These are phyloP conservation scores for Trimorus sp. DNA, from an alignment of 2,888 invertebrate genomes.

Conservation along the genomic window DNA sequence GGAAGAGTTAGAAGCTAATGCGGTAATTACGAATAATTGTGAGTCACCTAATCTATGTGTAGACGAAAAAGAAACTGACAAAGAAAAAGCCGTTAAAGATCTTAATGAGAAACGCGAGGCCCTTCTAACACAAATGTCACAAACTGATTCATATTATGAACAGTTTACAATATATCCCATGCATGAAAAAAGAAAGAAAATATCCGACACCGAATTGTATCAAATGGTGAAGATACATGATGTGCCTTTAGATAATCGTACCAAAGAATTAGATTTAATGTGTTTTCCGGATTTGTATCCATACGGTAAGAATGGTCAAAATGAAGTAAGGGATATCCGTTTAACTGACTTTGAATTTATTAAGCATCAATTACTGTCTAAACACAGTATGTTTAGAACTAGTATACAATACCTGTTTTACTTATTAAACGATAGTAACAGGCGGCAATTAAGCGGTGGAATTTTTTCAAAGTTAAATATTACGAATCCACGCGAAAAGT, in stretches of 20 bases:
- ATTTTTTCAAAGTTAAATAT: conserved; percentile 35
- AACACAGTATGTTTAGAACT: conserved; percentile 19
- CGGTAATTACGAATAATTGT: too few relatives aligned
- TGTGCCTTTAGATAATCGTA: conserved; percentile 63
- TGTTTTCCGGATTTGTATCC: conserved; percentile 64
- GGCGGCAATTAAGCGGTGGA: conserved; percentile 45
- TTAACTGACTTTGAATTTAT: conserved; percentile 67
- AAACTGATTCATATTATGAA: conserved; percentile 30
- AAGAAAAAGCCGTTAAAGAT: conserved; percentile 1
- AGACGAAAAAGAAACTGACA: too few relatives aligned
- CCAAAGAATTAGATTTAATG: conserved; percentile 58
- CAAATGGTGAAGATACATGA: conserved; percentile 63
- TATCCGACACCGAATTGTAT: conserved; percentile 12
- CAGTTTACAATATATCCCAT: conserved; percentile 17
- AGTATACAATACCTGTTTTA: conserved; percentile 36
- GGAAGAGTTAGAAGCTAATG: too few relatives aligned
- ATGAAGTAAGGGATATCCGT: conserved; percentile 47
- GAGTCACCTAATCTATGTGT: background rate
- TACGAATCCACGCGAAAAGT: conserved; percentile 21
- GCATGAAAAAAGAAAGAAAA: conserved; percentile 19
- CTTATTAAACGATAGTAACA: conserved; percentile 62
- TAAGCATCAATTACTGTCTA: conserved; percentile 12
- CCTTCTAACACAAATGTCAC: conserved; percentile 34
- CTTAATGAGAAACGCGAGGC: conserved; percentile 25
- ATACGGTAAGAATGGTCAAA: conserved; percentile 60